Evolutionary conservation across 2,888 invertebrate genomes (phyloP).

Genomic region (Dynastes hyllus): DNA sequence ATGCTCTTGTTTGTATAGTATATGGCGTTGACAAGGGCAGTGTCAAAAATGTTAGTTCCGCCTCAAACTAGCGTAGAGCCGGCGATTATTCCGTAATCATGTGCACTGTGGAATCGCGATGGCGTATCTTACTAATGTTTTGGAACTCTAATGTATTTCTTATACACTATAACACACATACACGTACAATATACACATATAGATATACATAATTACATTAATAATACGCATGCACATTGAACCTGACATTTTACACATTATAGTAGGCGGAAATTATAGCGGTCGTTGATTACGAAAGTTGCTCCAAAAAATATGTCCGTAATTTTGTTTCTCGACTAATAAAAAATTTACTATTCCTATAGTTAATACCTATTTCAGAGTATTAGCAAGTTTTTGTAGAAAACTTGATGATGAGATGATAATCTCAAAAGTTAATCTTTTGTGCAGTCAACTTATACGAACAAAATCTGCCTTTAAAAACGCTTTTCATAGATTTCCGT

Average conservation of each 20-base stretch:
- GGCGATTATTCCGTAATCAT: slow-evolving; percentile 56
- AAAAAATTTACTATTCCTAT: too few relatives aligned
- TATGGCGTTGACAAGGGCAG: slow-evolving; percentile 47
- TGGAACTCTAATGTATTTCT: slow-evolving; percentile 26
- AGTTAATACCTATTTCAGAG: too few relatives aligned
- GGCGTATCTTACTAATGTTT: slow-evolving; percentile 39
- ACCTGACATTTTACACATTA: slow-evolving; percentile 35
- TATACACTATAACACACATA: background rate
- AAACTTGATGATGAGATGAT: too few relatives aligned
- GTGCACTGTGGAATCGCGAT: slow-evolving; percentile 36
- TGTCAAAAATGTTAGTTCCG: slow-evolving; percentile 57
- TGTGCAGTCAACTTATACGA: too few relatives aligned
- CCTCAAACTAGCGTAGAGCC: slow-evolving; percentile 57
- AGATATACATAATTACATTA: slow-evolving; percentile 27
- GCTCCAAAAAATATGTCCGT: background rate
- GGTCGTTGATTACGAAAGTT: background rate
- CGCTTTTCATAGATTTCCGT: too few relatives aligned
- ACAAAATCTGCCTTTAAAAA: too few relatives aligned
- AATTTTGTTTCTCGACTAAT: background rate
- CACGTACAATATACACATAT: background rate
- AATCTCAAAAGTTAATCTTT: too few relatives aligned
- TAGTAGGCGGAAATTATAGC: slow-evolving; percentile 15
- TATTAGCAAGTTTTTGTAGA: too few relatives aligned
- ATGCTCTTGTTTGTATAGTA: slow-evolving; percentile 31
- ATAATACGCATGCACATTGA: slow-evolving; percentile 34